These are phyloP conservation scores for Pachypanchax playfairii DNA, from an alignment of 2,113 vertebrate species.

Conservation along the genomic window DNA sequence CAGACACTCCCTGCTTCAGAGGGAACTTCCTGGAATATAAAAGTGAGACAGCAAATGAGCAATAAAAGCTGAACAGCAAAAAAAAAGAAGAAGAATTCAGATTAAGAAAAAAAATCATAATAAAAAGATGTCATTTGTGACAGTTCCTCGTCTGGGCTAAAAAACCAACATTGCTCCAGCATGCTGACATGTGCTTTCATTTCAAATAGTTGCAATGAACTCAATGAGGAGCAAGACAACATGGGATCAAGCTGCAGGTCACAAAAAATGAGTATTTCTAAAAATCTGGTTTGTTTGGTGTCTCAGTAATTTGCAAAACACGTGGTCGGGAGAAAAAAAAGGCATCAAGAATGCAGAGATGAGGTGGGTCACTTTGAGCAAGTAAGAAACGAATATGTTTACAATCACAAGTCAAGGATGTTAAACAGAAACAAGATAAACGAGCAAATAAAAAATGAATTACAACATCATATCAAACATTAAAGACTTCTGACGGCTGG, in stretches of 20 bases:
- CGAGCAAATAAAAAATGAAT: conserved; percentile 11
- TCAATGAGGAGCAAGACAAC: conserved; percentile 33
- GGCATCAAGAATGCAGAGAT: conserved; percentile 16
- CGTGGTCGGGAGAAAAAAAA: conserved; percentile 18
- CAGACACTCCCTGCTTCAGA: conserved; percentile 99
- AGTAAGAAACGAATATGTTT: conserved; percentile 16
- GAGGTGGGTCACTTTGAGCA: conserved; percentile 34
- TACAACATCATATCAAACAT: not conserved
- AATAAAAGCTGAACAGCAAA: conserved; percentile 95
- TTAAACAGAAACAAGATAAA: conserved; percentile 1
- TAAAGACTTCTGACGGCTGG: not conserved
- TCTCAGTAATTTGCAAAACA: conserved; percentile 54
- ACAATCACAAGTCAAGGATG: conserved; percentile 21
- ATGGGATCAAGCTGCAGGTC: conserved; percentile 38
- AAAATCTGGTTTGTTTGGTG: conserved; percentile 46
- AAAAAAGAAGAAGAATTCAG: conserved; percentile 40
- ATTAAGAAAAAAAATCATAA: conserved; percentile 31
- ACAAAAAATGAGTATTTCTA: conserved; percentile 30
- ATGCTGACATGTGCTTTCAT: conserved; percentile 53
- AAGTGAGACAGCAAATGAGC: conserved; percentile 92
- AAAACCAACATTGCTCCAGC: conserved; percentile 58
- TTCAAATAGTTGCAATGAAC: conserved; percentile 49
- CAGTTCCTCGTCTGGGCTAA: not conserved
- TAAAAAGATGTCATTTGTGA: not conserved
- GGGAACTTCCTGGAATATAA: conserved; percentile 99